These are phyloP conservation scores for Keiferia lycopersicella DNA, from an alignment of 2,888 invertebrate species.

Conservation along the genomic window DNA sequence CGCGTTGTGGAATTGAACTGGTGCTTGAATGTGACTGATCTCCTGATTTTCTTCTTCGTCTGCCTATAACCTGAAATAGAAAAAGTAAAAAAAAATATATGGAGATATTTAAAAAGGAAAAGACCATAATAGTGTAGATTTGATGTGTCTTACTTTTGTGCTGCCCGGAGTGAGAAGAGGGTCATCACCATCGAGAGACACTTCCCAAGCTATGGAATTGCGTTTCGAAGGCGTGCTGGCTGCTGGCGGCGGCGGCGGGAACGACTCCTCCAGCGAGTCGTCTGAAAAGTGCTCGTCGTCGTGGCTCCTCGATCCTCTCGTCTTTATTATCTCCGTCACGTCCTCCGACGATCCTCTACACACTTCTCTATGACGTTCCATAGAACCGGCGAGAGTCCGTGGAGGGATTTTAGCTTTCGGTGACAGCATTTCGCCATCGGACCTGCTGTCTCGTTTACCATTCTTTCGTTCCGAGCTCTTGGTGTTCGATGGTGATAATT, in stretches of 20 bases:
- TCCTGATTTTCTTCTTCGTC: slow-evolving; percentile 79
- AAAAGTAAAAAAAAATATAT: slow-evolving; percentile 5
- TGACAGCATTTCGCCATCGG: slow-evolving; percentile 73
- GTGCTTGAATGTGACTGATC: slow-evolving; percentile 84
- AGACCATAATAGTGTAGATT: background rate
- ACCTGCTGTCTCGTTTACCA: slow-evolving; percentile 63
- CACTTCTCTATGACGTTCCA: slow-evolving; percentile 90
- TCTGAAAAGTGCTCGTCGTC: slow-evolving; percentile 87
- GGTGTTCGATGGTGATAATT: slow-evolving; percentile 69
- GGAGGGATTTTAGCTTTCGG: slow-evolving; percentile 83
- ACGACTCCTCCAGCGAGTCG: slow-evolving; percentile 90
- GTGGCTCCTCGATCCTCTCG: slow-evolving; percentile 63
- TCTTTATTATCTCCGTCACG: slow-evolving; percentile 60
- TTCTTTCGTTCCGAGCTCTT: slow-evolving; percentile 62
- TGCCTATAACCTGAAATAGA: slow-evolving; percentile 78
- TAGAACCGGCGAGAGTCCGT: slow-evolving; percentile 85
- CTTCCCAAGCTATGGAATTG: slow-evolving; percentile 93
- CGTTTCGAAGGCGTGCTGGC: slow-evolving; percentile 84
- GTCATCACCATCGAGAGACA: slow-evolving; percentile 87
- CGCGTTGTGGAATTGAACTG: slow-evolving; percentile 86
- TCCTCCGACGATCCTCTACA: slow-evolving; percentile 83
- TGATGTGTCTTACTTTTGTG: slow-evolving; percentile 76
- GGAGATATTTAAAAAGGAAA: too few relatives aligned
- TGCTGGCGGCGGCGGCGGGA: slow-evolving; percentile 84
- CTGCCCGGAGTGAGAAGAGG: slow-evolving; percentile 86